Conservation (phyloP, 2,797 vertebrate species). For the Pangasius mekongensis region DNA sequence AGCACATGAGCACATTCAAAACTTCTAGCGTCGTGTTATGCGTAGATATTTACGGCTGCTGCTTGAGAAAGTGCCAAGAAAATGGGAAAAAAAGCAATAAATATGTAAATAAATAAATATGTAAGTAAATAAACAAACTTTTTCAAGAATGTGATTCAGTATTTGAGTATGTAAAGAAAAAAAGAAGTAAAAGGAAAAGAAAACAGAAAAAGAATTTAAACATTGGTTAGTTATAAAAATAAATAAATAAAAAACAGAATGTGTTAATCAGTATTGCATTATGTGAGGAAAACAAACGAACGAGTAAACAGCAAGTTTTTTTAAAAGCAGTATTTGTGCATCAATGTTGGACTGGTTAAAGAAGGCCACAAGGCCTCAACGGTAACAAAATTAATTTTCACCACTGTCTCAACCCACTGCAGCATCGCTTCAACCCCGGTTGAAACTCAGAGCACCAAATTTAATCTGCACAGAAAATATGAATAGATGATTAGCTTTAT, state of each 20-base stretch:
- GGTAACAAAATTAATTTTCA: too few species aligned
- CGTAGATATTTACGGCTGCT: background rate
- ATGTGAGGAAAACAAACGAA: background rate
- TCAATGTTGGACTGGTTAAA: background rate
- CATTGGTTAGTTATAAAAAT: background rate
- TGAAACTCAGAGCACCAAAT: background rate
- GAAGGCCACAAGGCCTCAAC: background rate
- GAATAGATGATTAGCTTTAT: constrained; percentile 34
- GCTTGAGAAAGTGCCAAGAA: background rate
- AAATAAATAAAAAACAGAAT: background rate
- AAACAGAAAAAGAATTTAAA: too few species aligned
- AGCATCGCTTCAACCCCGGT: background rate
- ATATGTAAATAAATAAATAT: background rate
- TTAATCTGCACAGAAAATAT: constrained; percentile 16
- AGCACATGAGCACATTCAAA: background rate
- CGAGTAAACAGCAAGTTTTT: background rate
- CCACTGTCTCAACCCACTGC: background rate
- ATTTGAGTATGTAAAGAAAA: background rate
- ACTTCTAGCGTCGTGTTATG: background rate
- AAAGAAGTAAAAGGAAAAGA: too few species aligned
- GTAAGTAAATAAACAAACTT: background rate
- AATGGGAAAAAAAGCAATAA: background rate
- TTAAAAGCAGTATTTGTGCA: background rate
- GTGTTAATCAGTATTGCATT: background rate
- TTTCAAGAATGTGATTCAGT: background rate